phyloP scores from a whole-genome alignment of 64 coral and sea anemone species.

The Platygyra sinensis region DNA sequence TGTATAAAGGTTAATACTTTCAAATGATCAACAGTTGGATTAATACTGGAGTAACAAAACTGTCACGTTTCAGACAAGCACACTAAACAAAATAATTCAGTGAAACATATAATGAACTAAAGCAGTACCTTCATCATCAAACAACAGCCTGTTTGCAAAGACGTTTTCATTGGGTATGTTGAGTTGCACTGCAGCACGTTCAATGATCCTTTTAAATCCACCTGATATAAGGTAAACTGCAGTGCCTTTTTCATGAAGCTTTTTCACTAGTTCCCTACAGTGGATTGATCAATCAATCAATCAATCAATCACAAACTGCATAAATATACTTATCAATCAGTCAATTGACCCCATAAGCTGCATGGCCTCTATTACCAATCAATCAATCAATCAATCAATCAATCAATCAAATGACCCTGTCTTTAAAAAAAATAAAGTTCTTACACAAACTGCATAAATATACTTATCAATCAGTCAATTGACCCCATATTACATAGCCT shows the following conservation, averaged over 20 bases:
- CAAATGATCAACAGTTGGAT: not conserved
- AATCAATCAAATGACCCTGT: not conserved
- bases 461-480: too few relatives aligned
- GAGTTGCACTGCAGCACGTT: conserved; percentile 68
- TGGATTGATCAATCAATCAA: too few relatives aligned
- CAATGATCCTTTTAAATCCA: conserved; percentile 76
- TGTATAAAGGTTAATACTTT: not conserved
- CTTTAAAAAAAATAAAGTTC: too few relatives aligned
- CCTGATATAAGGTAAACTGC: conserved; percentile 89
- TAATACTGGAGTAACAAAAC: not conserved
- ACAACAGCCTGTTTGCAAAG: conserved; percentile 79
- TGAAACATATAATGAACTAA: not conserved
- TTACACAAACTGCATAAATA: too few relatives aligned
- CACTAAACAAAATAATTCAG: not conserved
- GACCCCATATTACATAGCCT: too few relatives aligned
- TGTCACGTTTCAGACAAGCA: not conserved
- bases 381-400: too few relatives aligned
- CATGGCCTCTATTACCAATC: too few relatives aligned
- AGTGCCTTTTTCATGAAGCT: conserved; percentile 53
- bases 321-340: too few relatives aligned
- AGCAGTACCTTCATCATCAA: conserved; percentile 77
- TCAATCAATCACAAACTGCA: too few relatives aligned
- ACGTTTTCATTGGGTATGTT: conserved; percentile 75
- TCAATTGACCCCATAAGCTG: too few relatives aligned
- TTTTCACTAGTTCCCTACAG: conserved; percentile 65